A percentile compares a stretch with the other conserved stretches of the same genome.
Evolutionary conservation across 2,113 vertebrate species (phyloP).

Genomic region (Nanorana parkeri): DNA sequence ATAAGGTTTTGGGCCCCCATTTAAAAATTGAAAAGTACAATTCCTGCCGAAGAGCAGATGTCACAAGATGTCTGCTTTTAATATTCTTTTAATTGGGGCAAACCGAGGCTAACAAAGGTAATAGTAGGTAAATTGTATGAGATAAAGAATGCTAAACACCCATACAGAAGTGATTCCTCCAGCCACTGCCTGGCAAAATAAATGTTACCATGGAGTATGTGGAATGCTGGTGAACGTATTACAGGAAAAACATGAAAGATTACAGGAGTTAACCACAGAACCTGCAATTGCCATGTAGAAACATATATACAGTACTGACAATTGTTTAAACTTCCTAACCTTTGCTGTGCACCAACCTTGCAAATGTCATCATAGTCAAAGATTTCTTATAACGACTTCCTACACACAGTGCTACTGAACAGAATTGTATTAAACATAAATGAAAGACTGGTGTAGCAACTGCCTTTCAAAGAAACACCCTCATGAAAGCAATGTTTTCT

Average conservation of each 20-base stretch:
- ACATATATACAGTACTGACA: background rate
- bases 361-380: constrained; percentile 9
- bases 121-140: no score
- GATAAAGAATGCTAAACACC: no score
- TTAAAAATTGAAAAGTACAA: no score
- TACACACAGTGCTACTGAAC: background rate
- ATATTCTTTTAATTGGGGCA: no score
- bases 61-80: no score
- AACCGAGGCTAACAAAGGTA: no score
- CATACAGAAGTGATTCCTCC: no score
- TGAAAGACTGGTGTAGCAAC: constrained; percentile 2
- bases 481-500: constrained; percentile 12
- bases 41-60: no score
- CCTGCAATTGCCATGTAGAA: background rate
- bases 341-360: background rate
- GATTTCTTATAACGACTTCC: constrained; percentile 5
- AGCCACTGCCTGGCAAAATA: no score
- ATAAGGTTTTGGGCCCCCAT: no score
- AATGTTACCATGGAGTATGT: no score
- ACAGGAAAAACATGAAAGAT: background rate
- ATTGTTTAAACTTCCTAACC: constrained; percentile 6
- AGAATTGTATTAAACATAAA: constrained; percentile 24
- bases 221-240: no score
- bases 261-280: background rate
- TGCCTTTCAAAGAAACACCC: background rate